A percentile compares a stretch with the other conserved stretches of the same genome.
These are phyloP conservation scores for Aphelinus certus DNA, from an alignment of 1,140 invertebrate species.

Conservation along the genomic window DNA sequence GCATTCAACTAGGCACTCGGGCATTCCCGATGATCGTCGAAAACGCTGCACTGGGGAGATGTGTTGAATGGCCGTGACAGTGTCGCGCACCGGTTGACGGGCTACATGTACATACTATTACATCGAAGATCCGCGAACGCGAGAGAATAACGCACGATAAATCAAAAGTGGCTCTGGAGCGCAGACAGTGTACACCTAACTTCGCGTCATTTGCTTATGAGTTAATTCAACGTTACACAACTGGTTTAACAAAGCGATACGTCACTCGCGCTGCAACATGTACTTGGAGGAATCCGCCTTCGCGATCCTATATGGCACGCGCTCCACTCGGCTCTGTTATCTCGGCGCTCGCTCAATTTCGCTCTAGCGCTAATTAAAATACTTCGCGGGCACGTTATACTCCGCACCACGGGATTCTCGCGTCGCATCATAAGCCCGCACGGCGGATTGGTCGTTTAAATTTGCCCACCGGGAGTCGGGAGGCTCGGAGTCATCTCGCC, in stretches of 20 bases:
- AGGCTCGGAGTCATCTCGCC: too few species aligned
- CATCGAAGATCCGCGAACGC: constrained; percentile 3
- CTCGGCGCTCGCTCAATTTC: neutral
- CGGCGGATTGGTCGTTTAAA: too few species aligned
- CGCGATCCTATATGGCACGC: neutral
- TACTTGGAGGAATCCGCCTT: neutral
- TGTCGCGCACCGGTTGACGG: too few species aligned
- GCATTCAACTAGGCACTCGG: too few species aligned
- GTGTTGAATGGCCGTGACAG: too few species aligned
- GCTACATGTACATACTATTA: too few species aligned
- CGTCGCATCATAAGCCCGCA: too few species aligned
- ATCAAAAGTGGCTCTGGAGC: constrained; percentile 10
- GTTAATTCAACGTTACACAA: constrained; percentile 29
- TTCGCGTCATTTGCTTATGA: constrained; percentile 29
- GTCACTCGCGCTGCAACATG: too few species aligned
- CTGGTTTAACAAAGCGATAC: constrained; percentile 27
- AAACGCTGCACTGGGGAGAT: too few species aligned
- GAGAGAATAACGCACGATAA: neutral
- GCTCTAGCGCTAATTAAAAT: neutral
- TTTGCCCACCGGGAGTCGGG: too few species aligned
- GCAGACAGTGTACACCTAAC: constrained; percentile 3
- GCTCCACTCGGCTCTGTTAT: neutral
- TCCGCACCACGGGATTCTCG: too few species aligned
- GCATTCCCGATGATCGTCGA: too few species aligned
- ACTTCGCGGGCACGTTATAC: neutral